These are phyloP conservation scores for Phoxinus phoxinus DNA, from an alignment of 2,113 vertebrate species.

Conservation along the genomic window DNA sequence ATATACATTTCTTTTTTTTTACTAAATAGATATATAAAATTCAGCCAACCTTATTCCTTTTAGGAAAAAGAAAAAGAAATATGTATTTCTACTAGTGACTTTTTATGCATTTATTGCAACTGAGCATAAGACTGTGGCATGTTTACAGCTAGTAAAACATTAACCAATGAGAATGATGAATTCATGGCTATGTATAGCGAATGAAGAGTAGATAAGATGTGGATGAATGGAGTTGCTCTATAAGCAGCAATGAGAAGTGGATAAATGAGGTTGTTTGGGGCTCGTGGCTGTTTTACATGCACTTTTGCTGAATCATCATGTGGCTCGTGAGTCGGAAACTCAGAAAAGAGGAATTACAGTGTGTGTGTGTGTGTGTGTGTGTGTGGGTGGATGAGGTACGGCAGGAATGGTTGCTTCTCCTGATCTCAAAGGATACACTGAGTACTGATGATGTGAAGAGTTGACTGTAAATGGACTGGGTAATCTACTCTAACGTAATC, in stretches of 20 bases:
- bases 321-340: neutral
- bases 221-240: conserved; percentile 13
- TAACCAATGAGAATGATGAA: conserved; percentile 19
- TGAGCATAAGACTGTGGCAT: neutral
- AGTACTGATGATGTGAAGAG: neutral
- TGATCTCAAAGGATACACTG: neutral
- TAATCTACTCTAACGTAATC: neutral
- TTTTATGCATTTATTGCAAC: neutral
- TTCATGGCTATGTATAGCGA: conserved; percentile 6
- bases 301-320: conserved; percentile 44
- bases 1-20: no score
- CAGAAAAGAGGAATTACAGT: conserved; percentile 9
- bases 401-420: neutral
- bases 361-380: neutral
- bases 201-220: conserved; percentile 27
- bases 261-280: conserved; percentile 31
- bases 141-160: neutral
- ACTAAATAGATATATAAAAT: no score
- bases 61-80: neutral
- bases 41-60: neutral
- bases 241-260: neutral
- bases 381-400: neutral
- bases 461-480: neutral
- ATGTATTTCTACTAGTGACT: neutral
- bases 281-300: conserved; percentile 19